Percentiles rank a stretch among this genome's conserved stretches.
These are phyloP conservation scores for Plestiodon gilberti DNA, from an alignment of 2,113 vertebrate species.

Conservation along the genomic window DNA sequence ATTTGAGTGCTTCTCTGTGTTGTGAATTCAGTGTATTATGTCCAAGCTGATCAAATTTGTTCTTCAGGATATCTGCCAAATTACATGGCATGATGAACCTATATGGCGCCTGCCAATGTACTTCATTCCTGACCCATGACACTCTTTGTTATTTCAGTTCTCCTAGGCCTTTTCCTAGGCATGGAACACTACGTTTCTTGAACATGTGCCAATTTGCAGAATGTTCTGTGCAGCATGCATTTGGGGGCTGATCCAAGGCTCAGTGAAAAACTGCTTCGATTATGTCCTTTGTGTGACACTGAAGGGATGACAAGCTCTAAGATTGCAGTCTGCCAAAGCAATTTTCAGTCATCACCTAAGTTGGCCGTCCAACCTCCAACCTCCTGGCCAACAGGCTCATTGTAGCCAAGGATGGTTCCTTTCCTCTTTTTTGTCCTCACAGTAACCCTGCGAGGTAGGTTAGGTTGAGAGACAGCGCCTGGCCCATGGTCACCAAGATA, in stretches of 20 bases:
- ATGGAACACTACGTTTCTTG: background rate
- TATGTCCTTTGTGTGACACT: background rate
- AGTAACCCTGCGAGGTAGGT: too few relatives aligned
- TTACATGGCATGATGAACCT: constrained; percentile 7
- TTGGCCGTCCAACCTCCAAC: background rate
- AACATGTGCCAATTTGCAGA: background rate
- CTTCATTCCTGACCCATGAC: constrained; percentile 7
- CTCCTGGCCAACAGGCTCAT: too few relatives aligned
- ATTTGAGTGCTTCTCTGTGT: background rate
- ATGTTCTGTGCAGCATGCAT: background rate
- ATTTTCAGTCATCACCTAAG: background rate
- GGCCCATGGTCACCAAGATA: too few relatives aligned
- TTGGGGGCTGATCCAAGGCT: background rate
- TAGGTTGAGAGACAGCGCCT: too few relatives aligned
- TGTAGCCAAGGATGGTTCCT: too few relatives aligned
- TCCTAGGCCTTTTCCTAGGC: background rate
- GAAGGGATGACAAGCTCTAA: background rate
- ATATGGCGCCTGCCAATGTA: background rate
- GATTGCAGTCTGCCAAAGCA: background rate
- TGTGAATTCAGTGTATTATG: background rate
- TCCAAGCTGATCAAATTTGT: background rate
- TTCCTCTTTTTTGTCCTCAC: too few relatives aligned
- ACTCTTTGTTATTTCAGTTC: constrained; percentile 21
- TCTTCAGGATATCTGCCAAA: constrained; percentile 10
- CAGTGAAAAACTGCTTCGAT: background rate